Evolutionary conservation across 1,140 invertebrate species (phyloP).

Genomic region (Diachasmimorpha longicaudata): DNA sequence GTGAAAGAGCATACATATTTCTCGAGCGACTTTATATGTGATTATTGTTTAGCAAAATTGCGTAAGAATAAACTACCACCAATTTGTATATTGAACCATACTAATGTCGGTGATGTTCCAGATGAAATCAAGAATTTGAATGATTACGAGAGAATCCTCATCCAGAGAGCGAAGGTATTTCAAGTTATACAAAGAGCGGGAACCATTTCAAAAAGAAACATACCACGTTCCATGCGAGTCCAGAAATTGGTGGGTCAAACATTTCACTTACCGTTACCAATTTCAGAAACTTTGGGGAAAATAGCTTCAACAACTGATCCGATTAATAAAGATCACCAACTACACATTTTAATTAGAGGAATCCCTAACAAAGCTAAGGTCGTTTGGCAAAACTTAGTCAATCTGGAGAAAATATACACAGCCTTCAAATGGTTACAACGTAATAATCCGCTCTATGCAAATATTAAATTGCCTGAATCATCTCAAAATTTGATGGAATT

Average conservation of each 20-base stretch:
- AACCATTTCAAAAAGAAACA: constrained; percentile 1
- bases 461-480: not conserved
- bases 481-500: not conserved
- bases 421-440: not conserved
- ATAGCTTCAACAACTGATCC: not conserved
- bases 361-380: not conserved
- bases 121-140: not conserved
- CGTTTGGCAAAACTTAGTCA: constrained; percentile 1
- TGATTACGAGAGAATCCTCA: not conserved
- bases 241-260: not conserved
- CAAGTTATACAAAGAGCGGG: constrained; percentile 9
- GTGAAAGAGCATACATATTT: not conserved
- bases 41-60: not conserved
- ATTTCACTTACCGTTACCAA: not conserved
- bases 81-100: not conserved
- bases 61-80: not conserved
- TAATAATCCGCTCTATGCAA: not conserved
- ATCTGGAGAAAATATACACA: not conserved
- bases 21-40: constrained; percentile 2
- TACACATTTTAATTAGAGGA: not conserved
- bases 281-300: not conserved
- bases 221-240: not conserved
- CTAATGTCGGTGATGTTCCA: not conserved
- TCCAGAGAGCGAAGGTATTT: not conserved
- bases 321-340: not conserved